Base-by-base conservation (phyloP, 2,888 invertebrate genomes). In the Silvanus unidentatus region DNA sequence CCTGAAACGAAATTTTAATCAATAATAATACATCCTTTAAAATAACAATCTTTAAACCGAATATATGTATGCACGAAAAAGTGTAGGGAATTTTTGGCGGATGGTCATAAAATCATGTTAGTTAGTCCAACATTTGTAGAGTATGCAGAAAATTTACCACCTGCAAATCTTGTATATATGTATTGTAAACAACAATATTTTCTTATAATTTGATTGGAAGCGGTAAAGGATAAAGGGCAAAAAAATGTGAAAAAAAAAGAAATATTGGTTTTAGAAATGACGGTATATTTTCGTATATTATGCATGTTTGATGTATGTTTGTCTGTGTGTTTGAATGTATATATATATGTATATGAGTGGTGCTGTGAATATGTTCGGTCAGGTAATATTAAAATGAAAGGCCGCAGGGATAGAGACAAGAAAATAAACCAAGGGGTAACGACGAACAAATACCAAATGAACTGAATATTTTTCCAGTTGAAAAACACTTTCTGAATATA, bases 401-500 rank as follows among this genome's bases (percentile, higher is more conserved):
- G 55, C 59, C 54, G 14, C 48, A 51, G 57, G 56, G 54, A 50
- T 47, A 60, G 61, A 62, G 62, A 65, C 64, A 67, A 68, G 68
- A 64, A 68, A 68, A 64, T 59, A 67, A 65, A 66, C 63, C 63
- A 63, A 66, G 66, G 65, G 65, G 54, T 52, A 48, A 52, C 54
- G 55, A 58, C 56, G 58, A 60, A 64, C 64, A 65, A 66, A 66
- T 63, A 66, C 63, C 65, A 67, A 70, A 68, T 68, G 68, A 68
- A 69, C 66, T 65, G 68, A 63, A 69, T 65, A 68, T 67, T 68
- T 68, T 69, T 68, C 66, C 68, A 63, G 66, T 64, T 62, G 65
- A 63, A 68, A 68, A 68, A 65, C 66, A 66, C 68, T 67, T 68
- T 66, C 64, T 63, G 66, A 65, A 69, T 69, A 65, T 66, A 67